Base-by-base conservation (phyloP, 2,113 vertebrate species). In the Puntigrus tetrazona region DNA sequence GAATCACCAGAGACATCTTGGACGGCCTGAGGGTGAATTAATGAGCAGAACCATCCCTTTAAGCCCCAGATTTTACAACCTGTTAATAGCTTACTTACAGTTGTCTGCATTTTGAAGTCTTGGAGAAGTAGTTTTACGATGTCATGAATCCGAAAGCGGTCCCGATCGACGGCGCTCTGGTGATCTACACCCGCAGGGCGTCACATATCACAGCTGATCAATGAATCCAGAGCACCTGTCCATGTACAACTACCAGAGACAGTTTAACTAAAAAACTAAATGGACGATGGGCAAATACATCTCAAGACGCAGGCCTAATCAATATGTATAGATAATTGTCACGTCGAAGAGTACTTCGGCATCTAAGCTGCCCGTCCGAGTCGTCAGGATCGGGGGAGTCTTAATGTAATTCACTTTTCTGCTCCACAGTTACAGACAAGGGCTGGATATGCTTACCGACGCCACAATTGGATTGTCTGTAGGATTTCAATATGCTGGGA, bases 401-500 rank as follows among this genome's bases (percentile, higher is more conserved):
- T 38, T 27, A 14, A 70, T 57, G 36, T 38, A 20, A n/a, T 84
- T 75, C 45, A 74, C 31, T 31, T 74, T 31, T 27, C 82, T 22
- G 76, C 65, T 2, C 45, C 41, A 6, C 65, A 55, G 41, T 38
- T 76, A 13, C 69, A 69, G 34, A 73, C 69, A 18, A 50, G 57
- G 36, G 59, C 41, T 47, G 76, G 61, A 74, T 78, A 65, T 25
- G 55, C 72, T 50, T 77, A 27, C 65, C 47, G 10, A 34, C 43
- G 43, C 75, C 73, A 25, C 45, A 81, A 76, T 76, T 27, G 5
- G 63, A 61, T 43, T 45, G 11, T 27, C 77, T 72, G 67, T 52
- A 47, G 25, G 77, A 34, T 76, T 84, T 67, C 38, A 88, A 14
- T 61, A 67, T 59, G 59, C 50, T 59, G 70, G 63, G 78, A 81